Conservation (phyloP, 2,113 vertebrate genomes). For the Zosterops hypoxanthus region DNA sequence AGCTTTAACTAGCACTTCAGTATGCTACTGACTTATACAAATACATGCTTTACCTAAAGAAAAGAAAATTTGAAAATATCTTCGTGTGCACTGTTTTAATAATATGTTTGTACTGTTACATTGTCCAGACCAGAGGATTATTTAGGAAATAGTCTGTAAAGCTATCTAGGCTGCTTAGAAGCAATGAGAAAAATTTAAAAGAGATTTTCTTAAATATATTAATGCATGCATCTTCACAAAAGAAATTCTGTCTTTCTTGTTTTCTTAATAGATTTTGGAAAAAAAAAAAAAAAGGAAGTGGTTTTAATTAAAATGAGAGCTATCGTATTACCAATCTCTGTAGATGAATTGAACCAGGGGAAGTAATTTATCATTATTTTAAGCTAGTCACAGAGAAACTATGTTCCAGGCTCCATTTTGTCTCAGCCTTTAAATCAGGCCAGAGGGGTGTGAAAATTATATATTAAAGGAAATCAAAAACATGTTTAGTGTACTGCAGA, state of each 20-base stretch:
- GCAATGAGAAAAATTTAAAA: background rate
- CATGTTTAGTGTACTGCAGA: background rate
- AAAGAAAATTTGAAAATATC: background rate
- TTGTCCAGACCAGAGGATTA: background rate
- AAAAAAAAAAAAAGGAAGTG: background rate
- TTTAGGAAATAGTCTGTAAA: background rate
- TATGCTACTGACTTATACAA: background rate
- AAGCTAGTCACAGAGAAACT: background rate
- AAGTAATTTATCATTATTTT: background rate
- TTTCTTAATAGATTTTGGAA: background rate
- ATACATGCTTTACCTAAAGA: background rate
- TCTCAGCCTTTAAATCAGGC: background rate
- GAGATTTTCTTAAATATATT: background rate
- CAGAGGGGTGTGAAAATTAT: background rate
- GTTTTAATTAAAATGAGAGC: background rate
- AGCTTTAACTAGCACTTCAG: background rate
- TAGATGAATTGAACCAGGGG: background rate
- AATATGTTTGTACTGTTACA: background rate
- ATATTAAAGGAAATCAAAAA: background rate
- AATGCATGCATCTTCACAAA: background rate
- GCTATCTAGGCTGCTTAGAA: background rate
- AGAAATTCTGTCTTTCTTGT: background rate
- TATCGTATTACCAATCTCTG: background rate
- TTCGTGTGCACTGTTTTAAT: background rate
- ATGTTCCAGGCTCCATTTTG: background rate